phyloP scores from a whole-genome alignment of 2,888 invertebrate genomes.

The Eupithecia vulgata region DNA sequence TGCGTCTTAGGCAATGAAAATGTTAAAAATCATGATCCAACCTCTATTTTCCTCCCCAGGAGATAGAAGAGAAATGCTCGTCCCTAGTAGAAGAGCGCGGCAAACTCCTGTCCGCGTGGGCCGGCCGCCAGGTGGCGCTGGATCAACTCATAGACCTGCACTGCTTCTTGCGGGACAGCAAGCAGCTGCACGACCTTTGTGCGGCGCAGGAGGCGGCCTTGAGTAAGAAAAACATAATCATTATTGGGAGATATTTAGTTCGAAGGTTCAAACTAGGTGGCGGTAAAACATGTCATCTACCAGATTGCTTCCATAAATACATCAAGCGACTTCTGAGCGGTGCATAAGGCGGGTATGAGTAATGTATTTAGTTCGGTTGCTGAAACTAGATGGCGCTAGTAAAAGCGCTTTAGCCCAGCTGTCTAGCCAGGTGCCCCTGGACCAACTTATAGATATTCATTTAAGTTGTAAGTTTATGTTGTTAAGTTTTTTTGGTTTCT shows the following conservation, averaged over 20 bases:
- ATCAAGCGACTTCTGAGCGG: conserved; percentile 87
- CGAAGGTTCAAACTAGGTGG: too few species aligned
- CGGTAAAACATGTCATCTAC: too few species aligned
- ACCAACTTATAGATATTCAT: too few species aligned
- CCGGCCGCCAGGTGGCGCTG: conserved; percentile 92
- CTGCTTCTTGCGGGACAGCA: conserved; percentile 96
- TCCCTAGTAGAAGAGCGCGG: conserved; percentile 91
- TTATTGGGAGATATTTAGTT: too few species aligned
- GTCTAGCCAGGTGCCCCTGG: too few species aligned
- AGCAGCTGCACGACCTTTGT: conserved; percentile 94
- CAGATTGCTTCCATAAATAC: neutral
- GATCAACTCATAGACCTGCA: conserved; percentile 97
- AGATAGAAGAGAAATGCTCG: conserved; percentile 91
- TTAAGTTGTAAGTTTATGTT: too few species aligned
- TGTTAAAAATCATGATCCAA: too few species aligned
- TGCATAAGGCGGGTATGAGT: conserved; percentile 89
- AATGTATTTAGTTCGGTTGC: too few species aligned
- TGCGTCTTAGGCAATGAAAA: too few species aligned
- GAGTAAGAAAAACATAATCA: neutral
- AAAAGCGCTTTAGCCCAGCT: too few species aligned
- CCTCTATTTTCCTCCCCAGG: conserved; percentile 59
- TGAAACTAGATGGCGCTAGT: too few species aligned
- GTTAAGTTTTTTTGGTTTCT: too few species aligned
- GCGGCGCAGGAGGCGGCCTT: conserved; percentile 91
- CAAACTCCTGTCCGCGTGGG: conserved; percentile 93